A percentile compares a stretch with the other conserved stretches of the same genome.
phyloP scores from a whole-genome alignment of 2,888 invertebrate genomes.

The Drosophila borealis region DNA sequence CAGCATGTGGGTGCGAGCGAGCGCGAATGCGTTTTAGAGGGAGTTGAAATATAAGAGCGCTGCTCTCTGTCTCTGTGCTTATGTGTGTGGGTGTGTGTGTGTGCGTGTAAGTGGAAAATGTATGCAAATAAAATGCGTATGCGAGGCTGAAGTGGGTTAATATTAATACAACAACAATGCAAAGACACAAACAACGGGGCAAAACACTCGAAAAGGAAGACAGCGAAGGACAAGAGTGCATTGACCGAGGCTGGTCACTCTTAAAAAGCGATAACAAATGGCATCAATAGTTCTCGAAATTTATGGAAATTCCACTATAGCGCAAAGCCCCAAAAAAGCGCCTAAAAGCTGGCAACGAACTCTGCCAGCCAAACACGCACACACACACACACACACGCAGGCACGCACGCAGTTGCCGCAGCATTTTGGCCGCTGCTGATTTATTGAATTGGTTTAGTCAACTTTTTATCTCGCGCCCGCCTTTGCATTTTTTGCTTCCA shows the following conservation, averaged over 20 bases:
- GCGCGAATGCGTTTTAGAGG: constrained; percentile 18
- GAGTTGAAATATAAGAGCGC: constrained; percentile 28
- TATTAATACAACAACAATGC: constrained; percentile 66
- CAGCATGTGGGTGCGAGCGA: constrained; percentile 23
- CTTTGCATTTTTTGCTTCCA: constrained; percentile 8
- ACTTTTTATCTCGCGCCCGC: constrained; percentile 27
- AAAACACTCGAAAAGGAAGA: constrained; percentile 65
- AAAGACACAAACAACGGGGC: constrained; percentile 38
- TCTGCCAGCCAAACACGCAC: constrained; percentile 8
- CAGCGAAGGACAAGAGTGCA: constrained; percentile 69
- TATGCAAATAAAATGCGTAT: constrained; percentile 80
- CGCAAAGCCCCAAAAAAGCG: constrained; percentile 11
- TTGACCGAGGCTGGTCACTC: constrained; percentile 55
- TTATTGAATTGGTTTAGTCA: constrained; percentile 39
- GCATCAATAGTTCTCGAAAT: constrained; percentile 34
- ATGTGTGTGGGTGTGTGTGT: constrained; percentile 24
- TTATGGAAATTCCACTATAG: constrained; percentile 33
- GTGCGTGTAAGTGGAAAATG: constrained; percentile 50
- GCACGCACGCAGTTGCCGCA: constrained; percentile 2
- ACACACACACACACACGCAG: background rate
- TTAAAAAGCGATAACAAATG: constrained; percentile 21
- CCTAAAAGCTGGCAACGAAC: constrained; percentile 66
- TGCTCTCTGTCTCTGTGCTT: background rate
- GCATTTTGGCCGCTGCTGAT: constrained; percentile 18
- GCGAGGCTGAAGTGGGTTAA: constrained; percentile 77